phyloP scores from a whole-genome alignment of 2,113 vertebrate species.

The Cricetomys ansorgei region DNA sequence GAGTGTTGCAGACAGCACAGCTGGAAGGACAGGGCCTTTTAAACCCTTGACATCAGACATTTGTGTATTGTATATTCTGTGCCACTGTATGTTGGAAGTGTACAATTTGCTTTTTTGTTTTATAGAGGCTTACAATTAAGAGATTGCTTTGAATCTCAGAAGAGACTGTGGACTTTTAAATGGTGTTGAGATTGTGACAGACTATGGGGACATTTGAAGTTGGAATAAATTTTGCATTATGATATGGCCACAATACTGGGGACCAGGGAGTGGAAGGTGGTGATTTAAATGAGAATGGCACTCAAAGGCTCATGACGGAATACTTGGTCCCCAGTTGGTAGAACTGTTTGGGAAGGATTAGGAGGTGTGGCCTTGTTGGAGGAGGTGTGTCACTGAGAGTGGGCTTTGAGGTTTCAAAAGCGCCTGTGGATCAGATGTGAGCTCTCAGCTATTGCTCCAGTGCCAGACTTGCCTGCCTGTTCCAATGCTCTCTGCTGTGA shows the following conservation, averaged over 20 bases:
- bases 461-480: not conserved
- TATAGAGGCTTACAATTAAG: not conserved
- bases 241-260: not conserved
- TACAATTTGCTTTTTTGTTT: not conserved
- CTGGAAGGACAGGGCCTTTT: not conserved
- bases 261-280: not conserved
- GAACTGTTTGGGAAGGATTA: not conserved
- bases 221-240: not conserved
- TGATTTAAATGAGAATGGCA: not conserved
- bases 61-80: not conserved
- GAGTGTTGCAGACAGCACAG: not conserved
- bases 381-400: not conserved
- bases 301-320: not conserved
- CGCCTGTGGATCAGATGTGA: not conserved
- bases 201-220: not conserved
- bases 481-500: not conserved
- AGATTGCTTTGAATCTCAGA: not conserved
- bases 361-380: not conserved
- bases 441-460: not conserved
- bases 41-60: not conserved
- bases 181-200: not conserved
- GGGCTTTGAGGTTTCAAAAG: not conserved
- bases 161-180: not conserved
- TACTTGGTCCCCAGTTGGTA: not conserved
- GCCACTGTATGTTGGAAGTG: not conserved